A percentile compares a stretch with the other conserved stretches of the same genome.
These are phyloP conservation scores for Copidosoma floridanum DNA, from an alignment of 1,140 invertebrate genomes.

Conservation along the genomic window DNA sequence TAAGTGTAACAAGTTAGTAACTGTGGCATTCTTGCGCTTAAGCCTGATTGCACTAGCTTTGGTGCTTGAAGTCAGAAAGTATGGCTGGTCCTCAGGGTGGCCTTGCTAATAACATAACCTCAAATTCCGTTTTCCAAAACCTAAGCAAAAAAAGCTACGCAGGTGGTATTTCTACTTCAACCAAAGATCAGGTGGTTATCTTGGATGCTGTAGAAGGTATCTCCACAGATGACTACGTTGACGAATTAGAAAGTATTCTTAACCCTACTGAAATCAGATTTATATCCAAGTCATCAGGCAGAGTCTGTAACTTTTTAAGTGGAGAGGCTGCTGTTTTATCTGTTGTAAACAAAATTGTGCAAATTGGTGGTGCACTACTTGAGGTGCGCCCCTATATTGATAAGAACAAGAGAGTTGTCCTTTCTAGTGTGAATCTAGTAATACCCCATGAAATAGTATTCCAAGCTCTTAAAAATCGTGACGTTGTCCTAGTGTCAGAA, in stretches of 20 bases:
- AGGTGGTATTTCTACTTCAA: too few relatives aligned
- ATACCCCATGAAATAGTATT: neutral
- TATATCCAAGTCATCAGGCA: neutral
- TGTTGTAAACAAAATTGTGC: neutral
- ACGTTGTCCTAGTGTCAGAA: neutral
- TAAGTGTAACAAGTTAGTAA: too few relatives aligned
- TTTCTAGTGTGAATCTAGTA: neutral
- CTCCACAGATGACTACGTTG: neutral
- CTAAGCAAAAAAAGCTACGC: too few relatives aligned
- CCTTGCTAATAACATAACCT: too few relatives aligned
- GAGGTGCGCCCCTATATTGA: neutral
- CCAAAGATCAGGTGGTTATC: constrained; percentile 1
- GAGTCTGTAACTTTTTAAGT: neutral
- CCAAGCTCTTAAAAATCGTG: neutral
- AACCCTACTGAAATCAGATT: neutral
- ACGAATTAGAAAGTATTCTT: neutral
- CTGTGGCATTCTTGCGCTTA: too few relatives aligned
- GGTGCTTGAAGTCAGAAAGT: too few relatives aligned
- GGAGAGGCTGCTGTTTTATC: too few relatives aligned
- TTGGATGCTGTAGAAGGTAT: neutral
- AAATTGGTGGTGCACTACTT: neutral
- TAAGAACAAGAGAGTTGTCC: neutral
- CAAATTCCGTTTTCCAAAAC: too few relatives aligned
- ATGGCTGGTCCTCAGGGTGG: too few relatives aligned
- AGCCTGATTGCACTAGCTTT: too few relatives aligned